Conservation (phyloP, 2,888 invertebrate genomes). For the Eilema griseolum region DNA sequence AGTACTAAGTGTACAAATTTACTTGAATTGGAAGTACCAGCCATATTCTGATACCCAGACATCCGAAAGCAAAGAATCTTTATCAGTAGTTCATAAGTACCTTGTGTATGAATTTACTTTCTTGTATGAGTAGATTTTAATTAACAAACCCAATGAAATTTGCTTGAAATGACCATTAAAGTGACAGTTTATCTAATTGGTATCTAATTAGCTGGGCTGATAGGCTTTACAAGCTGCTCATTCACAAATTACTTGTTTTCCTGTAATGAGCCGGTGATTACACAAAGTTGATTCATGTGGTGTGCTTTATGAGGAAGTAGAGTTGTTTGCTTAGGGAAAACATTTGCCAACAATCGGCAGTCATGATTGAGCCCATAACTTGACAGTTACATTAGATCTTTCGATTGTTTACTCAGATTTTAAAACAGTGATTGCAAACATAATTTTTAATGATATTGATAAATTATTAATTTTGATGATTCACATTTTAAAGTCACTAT, state of each 20-base stretch:
- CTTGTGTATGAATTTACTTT: background rate
- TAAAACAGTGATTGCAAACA: background rate
- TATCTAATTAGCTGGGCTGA: conserved; percentile 8
- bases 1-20: background rate
- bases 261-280: background rate
- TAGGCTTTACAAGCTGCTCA: background rate
- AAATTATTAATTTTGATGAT: too few relatives aligned
- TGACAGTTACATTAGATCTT: background rate
- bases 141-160: background rate
- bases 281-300: background rate
- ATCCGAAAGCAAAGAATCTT: too few relatives aligned
- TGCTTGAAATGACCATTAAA: background rate
- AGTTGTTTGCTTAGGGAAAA: background rate
- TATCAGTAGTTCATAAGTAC: background rate
- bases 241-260: background rate
- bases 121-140: background rate
- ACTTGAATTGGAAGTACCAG: background rate
- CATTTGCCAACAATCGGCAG: background rate
- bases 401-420: background rate
- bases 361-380: background rate
- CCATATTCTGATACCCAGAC: background rate
- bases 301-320: background rate
- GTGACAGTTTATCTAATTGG: background rate
- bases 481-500: too few relatives aligned
- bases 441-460: background rate